A percentile compares a stretch with the other conserved stretches of the same genome.
These are phyloP conservation scores for Tauraco erythrolophus DNA, from an alignment of 2,113 vertebrate genomes.

Conservation along the genomic window DNA sequence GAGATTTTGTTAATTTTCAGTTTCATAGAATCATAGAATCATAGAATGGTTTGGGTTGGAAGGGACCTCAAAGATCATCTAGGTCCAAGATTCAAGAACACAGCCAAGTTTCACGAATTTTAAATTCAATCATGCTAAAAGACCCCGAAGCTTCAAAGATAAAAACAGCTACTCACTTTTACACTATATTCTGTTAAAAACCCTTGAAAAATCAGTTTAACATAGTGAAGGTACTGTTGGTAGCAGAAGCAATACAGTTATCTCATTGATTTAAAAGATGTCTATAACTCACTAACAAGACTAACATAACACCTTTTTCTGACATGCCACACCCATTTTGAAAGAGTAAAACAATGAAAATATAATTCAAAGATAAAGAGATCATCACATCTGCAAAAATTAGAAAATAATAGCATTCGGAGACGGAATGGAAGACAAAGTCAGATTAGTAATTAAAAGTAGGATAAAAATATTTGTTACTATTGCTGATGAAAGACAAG, in stretches of 20 bases:
- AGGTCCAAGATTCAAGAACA: no score
- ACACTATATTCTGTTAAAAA: not conserved
- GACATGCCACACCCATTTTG: not conserved
- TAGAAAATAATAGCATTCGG: not conserved
- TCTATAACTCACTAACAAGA: not conserved
- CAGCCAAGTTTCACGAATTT: not conserved
- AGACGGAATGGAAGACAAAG: not conserved
- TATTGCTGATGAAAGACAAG: not conserved
- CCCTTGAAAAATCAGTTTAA: not conserved
- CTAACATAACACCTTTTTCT: not conserved
- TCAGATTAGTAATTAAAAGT: not conserved
- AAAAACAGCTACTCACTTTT: not conserved
- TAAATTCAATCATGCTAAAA: not conserved
- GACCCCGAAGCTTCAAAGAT: not conserved
- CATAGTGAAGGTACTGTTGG: not conserved
- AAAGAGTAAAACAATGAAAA: not conserved
- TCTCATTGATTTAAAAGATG: not conserved
- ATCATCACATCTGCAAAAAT: not conserved
- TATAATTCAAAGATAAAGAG: not conserved
- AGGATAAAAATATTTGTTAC: not conserved
- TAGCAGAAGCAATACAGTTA: not conserved
- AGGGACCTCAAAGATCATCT: no score
- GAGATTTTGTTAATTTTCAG: not conserved
- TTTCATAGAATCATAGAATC: no score
- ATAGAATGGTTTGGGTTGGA: no score